Base-by-base conservation (phyloP, 2,888 invertebrate species). In the Eupithecia abbreviata region DNA sequence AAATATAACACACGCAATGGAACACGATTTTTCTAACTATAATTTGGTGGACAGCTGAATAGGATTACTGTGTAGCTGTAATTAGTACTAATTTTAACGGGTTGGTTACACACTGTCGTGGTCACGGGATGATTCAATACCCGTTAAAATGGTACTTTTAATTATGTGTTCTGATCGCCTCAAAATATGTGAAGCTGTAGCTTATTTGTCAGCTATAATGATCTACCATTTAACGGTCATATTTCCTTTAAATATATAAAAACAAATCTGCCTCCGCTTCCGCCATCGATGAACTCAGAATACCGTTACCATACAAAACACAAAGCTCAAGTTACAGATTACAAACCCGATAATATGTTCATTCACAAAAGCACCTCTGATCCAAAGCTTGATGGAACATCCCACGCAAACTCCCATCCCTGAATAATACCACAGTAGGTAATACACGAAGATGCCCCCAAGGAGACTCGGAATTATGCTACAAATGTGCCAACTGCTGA, bases 401-500 rank as follows among this genome's bases (percentile, higher is more conserved):
- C 43, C 67, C 15, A 15, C 77, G 77, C 76, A 80, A 75, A 79
- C 79, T 81, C 79, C 78, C 74, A 80, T 83, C 89, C 89, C 88
- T 90, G 92, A 92, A 92, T 92, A 92, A 89, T 90, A 92, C 74
- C 72, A 77, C 72, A 71, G 74, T 82, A 81, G 72, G 74, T 82
- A 81, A 45, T 78, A 78, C 76, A 83, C 78, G 79, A 79, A 82
- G 76, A 79, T 69, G 82, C 80, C 80, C 79, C 82, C 45, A 43
- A 77, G 80, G 81, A 75, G 76, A 47, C 55, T 68, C n/a, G 74
- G 85, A 89, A 93, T 93, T 92, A 93, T 92, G 87, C 90, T 90
- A 89, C 93, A 92, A 92, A 93, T 93, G 92, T 91, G 92, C 91
- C 91, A 92, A 91, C 89, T 91, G 91, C 87, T 91, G 90, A 85